phyloP scores from a whole-genome alignment of 2,113 vertebrate species.

The Lycocorax pyrrhopterus region DNA sequence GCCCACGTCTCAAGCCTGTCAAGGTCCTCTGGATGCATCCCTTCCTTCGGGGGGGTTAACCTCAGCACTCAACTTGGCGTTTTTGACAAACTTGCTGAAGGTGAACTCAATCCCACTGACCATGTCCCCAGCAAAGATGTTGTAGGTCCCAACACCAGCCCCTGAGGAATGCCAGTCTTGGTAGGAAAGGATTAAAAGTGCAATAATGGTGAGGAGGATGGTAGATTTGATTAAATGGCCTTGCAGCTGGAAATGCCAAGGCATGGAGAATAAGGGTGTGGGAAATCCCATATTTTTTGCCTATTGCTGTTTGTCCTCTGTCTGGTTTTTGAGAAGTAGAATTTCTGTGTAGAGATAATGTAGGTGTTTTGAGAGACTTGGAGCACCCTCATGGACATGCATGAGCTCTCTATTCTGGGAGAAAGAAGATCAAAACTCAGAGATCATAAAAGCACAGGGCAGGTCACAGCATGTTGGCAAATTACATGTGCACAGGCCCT shows the following conservation, averaged over 20 bases:
- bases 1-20: background rate
- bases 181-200: background rate
- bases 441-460: background rate
- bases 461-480: background rate
- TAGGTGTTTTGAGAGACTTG: background rate
- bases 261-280: background rate
- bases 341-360: background rate
- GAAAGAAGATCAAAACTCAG: background rate
- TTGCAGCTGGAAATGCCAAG: background rate
- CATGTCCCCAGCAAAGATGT: rapidly evolving
- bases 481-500: rapidly evolving
- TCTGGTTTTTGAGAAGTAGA: background rate
- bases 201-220: background rate
- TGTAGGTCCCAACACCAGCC: background rate
- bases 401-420: background rate
- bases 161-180: background rate
- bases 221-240: background rate
- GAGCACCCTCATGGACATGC: background rate
- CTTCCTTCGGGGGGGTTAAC: rapidly evolving
- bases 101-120: background rate
- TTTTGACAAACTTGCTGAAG: background rate
- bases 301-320: background rate
- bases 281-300: background rate
- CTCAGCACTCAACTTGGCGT: background rate
- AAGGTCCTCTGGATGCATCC: background rate